Conservation (phyloP, 2,113 vertebrate genomes). For the Chitala chitala region DNA sequence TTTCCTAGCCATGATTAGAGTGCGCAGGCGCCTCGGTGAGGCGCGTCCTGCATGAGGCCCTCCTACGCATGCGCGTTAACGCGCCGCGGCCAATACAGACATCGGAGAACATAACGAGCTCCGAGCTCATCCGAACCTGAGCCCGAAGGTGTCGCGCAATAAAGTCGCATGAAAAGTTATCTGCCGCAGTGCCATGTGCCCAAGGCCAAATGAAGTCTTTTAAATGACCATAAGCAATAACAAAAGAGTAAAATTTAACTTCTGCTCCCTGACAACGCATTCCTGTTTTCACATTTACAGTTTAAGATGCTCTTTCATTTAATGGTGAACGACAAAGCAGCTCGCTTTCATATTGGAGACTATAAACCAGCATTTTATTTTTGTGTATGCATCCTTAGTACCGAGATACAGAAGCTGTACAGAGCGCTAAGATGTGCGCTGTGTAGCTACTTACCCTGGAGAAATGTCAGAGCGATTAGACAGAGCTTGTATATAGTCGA, state of each 20-base stretch:
- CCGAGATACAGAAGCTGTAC: background rate
- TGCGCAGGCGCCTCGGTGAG: too few relatives aligned
- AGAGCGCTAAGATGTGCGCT: background rate
- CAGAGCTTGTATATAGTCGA: slow-evolving; percentile 21
- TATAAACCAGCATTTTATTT: too few relatives aligned
- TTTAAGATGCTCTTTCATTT: background rate
- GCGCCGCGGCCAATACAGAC: too few relatives aligned
- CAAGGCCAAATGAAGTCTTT: background rate
- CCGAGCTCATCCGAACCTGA: too few relatives aligned
- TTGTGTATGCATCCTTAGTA: too few relatives aligned
- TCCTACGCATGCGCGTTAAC: too few relatives aligned
- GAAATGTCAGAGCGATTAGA: background rate
- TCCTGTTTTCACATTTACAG: background rate
- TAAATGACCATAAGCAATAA: background rate
- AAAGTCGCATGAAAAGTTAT: background rate
- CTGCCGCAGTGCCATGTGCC: background rate
- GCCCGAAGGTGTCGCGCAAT: background rate
- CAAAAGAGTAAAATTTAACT: background rate
- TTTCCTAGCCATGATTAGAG: too few relatives aligned
- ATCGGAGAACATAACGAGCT: too few relatives aligned
- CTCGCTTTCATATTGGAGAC: too few relatives aligned
- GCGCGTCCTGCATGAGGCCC: too few relatives aligned
- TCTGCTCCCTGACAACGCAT: background rate
- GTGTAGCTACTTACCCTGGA: slow-evolving; percentile 5
- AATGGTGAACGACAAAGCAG: too few relatives aligned